These are phyloP conservation scores for Mantis religiosa DNA, from an alignment of 2,888 invertebrate genomes.

Conservation along the genomic window DNA sequence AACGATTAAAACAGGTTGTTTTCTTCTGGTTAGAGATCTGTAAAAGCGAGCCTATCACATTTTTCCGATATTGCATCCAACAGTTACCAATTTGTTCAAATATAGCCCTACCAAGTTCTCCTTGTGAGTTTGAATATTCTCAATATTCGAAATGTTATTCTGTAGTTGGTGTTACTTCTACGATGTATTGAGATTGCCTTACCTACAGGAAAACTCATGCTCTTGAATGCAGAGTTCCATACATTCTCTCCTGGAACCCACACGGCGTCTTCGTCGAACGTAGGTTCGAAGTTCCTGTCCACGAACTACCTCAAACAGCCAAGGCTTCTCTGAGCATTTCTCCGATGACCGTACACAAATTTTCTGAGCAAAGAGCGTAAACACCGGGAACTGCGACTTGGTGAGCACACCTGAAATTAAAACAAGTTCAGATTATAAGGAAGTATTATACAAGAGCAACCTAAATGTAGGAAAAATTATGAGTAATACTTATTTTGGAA, in stretches of 20 bases:
- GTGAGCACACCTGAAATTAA: slow-evolving; percentile 38
- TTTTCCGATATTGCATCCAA: too few species aligned
- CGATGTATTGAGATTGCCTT: slow-evolving; percentile 15
- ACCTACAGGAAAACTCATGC: slow-evolving; percentile 43
- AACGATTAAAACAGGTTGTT: too few species aligned
- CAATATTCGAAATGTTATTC: not conserved
- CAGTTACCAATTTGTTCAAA: too few species aligned
- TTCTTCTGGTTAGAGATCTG: too few species aligned
- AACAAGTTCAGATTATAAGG: not conserved
- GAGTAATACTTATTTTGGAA: too few species aligned
- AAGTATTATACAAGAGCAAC: not conserved
- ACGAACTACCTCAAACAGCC: slow-evolving; percentile 43
- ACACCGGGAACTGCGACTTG: slow-evolving; percentile 43
- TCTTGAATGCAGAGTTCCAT: slow-evolving; percentile 43
- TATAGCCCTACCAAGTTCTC: too few species aligned
- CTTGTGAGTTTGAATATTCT: too few species aligned
- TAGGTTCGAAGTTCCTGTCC: slow-evolving; percentile 38
- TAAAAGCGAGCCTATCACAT: too few species aligned
- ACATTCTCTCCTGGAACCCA: slow-evolving; percentile 39
- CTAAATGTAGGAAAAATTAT: too few species aligned
- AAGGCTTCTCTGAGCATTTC: slow-evolving; percentile 39
- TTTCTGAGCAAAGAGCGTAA: slow-evolving; percentile 42
- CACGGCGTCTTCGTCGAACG: slow-evolving; percentile 35
- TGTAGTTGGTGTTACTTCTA: not conserved
- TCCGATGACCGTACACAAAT: slow-evolving; percentile 38